Conservation (phyloP, 2,113 vertebrate genomes). For the Otis tarda region DNA sequence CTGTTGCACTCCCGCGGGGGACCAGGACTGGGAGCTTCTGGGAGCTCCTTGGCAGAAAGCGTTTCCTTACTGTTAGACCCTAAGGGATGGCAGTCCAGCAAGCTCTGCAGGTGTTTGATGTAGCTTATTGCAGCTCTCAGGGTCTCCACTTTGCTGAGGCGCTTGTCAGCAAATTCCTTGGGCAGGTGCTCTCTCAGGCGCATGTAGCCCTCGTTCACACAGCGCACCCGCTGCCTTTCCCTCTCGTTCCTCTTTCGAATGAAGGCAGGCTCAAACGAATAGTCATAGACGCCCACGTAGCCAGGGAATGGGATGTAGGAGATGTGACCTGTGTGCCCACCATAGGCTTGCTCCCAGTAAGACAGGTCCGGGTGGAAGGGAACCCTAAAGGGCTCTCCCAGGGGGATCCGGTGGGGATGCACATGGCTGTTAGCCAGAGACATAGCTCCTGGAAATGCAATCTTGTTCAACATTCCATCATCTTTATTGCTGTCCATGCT, state of each 20-base stretch:
- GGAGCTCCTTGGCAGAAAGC: conserved; percentile 28
- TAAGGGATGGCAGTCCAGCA: conserved; percentile 78
- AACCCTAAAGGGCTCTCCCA: conserved; percentile 63
- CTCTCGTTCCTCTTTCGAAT: conserved; percentile 90
- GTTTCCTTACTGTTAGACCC: conserved; percentile 3
- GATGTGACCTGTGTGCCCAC: conserved; percentile 51
- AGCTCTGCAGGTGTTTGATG: conserved; percentile 88
- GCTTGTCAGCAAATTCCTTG: conserved; percentile 81
- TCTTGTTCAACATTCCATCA: conserved; percentile 30
- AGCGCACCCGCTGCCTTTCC: conserved; percentile 90
- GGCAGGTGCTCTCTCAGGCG: conserved; percentile 90
- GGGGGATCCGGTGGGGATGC: conserved; percentile 15
- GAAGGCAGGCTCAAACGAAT: conserved; percentile 85
- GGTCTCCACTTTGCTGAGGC: conserved; percentile 94
- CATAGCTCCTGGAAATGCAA: conserved; percentile 59
- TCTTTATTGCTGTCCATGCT: conserved; percentile 64
- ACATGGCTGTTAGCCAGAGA: conserved; percentile 42
- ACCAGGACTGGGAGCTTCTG: not conserved
- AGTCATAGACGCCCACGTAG: conserved; percentile 76
- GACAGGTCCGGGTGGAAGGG: conserved; percentile 69
- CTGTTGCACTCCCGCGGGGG: conserved; percentile 76
- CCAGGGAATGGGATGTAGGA: conserved; percentile 78
- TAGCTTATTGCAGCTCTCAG: conserved; percentile 89
- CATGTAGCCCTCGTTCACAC: conserved; percentile 91
- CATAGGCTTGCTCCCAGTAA: conserved; percentile 65